Evolutionary conservation across 2,888 invertebrate genomes (phyloP), one percentile per base, ranked within the genome.

Genomic region (Habrosyne pyritoides): DNA sequence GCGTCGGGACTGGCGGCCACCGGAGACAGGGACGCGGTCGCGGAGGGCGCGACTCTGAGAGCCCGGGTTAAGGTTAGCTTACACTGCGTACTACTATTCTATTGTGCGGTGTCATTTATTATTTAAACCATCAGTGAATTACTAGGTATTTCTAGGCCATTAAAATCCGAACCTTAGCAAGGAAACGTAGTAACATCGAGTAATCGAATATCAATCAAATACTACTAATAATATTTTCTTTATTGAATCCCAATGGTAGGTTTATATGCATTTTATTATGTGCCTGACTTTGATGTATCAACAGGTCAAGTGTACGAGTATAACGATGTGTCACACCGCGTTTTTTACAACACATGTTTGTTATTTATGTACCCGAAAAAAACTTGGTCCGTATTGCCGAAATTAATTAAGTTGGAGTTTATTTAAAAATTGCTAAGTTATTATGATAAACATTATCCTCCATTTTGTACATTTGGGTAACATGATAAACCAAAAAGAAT

Each of bases 21-120:
- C 69, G 71, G 78, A 77, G 79, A 77, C 73, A 71, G 75, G 73
- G 77, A 63, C 75, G 67, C 61, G 71, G 73, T 69, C 71, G 71
- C 63, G 62, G 66, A 72, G 73, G 75, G 60, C 59, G 66, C 68
- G 69, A 68, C 70, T 63, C 67, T 59, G 61, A 67, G 60, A 66
- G 65, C 73, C 73, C 71, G 69, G 67, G 66, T 69, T 67, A 67
- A 67, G 68, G 72, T 66, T 61, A 51, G 69, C 65, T 70, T 64
- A 74, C 74, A 69, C 69, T 62, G 72, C 52, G 59, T 55, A 55
- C 73, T 59, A 63, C 61, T 58, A 51, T 55, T 53, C n/a, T n/a
- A n/a, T n/a, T n/a, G n/a, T n/a, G n/a, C n/a, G n/a, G n/a, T n/a
- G n/a, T n/a, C n/a, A n/a, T n/a, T n/a, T n/a, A n/a, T n/a, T n/a